Evolutionary conservation across 2,113 vertebrate species (phyloP).

Genomic region (Ophiodon elongatus): DNA sequence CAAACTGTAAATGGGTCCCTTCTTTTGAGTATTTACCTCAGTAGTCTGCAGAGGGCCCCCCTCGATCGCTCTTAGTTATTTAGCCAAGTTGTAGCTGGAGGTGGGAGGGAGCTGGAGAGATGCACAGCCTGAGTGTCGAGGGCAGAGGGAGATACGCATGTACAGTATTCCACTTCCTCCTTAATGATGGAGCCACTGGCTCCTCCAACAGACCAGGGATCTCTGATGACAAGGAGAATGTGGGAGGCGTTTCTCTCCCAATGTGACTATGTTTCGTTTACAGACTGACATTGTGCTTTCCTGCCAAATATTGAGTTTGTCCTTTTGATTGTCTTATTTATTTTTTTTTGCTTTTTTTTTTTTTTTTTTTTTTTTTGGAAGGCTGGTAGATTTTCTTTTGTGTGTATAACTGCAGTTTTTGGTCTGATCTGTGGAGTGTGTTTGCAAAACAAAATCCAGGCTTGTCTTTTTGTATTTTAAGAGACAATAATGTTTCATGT

Average conservation of each 20-base stretch:
- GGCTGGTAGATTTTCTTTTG: constrained; percentile 35
- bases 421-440: constrained; percentile 56
- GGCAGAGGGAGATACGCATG: constrained; percentile 19
- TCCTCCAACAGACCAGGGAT: constrained; percentile 45
- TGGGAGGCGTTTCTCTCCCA: constrained; percentile 12
- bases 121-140: constrained; percentile 1
- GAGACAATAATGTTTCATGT: constrained; percentile 35
- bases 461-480: constrained; percentile 33
- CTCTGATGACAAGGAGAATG: constrained; percentile 25
- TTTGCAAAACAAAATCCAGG: constrained; percentile 11
- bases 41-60: constrained; percentile 39
- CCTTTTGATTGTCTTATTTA: constrained; percentile 75
- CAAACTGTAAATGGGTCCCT: constrained; percentile 13
- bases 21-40: constrained; percentile 55
- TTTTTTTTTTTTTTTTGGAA: constrained; percentile 20
- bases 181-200: constrained; percentile 9
- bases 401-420: constrained; percentile 45
- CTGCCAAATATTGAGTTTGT: constrained; percentile 81
- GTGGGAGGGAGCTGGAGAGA: constrained; percentile 28
- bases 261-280: constrained; percentile 68
- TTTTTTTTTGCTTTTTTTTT: constrained; percentile 52
- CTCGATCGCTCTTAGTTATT: constrained; percentile 39
- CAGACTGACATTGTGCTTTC: constrained; percentile 73
- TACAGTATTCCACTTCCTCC: constrained; percentile 53
- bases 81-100: constrained; percentile 55